Evolutionary conservation across 2,113 vertebrate genomes (phyloP).

Genomic region (Chloebia gouldiae): DNA sequence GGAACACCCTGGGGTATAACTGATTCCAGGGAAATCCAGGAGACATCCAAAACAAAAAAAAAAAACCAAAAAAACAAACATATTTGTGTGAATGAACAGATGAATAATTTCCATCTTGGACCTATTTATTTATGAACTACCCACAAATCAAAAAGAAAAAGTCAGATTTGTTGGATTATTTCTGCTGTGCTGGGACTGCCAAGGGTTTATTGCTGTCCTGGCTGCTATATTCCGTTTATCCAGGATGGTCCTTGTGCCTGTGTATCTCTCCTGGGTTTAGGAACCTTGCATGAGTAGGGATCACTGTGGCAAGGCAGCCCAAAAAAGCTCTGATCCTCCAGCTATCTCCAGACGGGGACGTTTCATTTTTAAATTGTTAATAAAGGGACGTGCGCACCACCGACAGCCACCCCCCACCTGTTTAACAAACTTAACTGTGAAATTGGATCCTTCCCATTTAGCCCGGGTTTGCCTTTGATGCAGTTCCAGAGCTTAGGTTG

Average conservation of each 20-base stretch:
- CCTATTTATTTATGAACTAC: neutral
- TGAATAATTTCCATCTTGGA: neutral
- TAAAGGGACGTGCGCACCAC: constrained; percentile 14
- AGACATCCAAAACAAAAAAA: neutral
- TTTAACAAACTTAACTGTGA: constrained; percentile 60
- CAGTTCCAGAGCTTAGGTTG: constrained; percentile 53
- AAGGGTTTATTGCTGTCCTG: neutral
- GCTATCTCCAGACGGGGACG: neutral
- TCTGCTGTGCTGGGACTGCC: neutral
- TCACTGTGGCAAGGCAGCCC: neutral
- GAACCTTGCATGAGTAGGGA: neutral
- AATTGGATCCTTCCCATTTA: constrained; percentile 61
- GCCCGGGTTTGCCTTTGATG: constrained; percentile 53
- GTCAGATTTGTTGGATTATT: neutral
- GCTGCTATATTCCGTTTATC: neutral
- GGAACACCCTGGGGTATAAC: neutral
- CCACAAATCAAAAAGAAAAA: neutral
- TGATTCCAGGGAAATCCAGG: neutral
- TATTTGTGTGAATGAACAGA: neutral
- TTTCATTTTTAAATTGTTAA: constrained; percentile 32
- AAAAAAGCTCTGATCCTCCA: neutral
- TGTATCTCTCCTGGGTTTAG: neutral
- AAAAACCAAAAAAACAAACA: too few relatives aligned
- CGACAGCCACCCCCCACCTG: constrained; percentile 26
- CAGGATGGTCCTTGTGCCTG: neutral